Evolutionary conservation across 2,113 vertebrate species (phyloP).

Genomic region (Orycteropus afer): DNA sequence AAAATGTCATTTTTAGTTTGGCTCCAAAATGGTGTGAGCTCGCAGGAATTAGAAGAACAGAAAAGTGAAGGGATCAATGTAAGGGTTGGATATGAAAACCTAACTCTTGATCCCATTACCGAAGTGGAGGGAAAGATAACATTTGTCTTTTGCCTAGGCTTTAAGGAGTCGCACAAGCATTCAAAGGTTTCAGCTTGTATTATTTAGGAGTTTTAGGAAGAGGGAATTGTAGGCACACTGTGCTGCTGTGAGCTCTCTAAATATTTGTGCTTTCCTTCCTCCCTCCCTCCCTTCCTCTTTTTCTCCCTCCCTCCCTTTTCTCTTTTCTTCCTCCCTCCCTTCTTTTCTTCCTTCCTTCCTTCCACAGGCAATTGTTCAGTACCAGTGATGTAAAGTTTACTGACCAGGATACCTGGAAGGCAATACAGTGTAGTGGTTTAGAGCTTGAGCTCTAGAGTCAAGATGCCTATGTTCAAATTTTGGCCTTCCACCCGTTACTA

Average conservation of each 20-base stretch:
- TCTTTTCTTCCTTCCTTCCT: background rate
- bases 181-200: background rate
- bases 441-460: background rate
- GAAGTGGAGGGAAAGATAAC: slow-evolving; percentile 2
- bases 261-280: background rate
- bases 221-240: background rate
- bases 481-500: background rate
- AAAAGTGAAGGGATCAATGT: slow-evolving; percentile 9
- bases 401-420: background rate
- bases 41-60: slow-evolving; percentile 24
- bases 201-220: slow-evolving; percentile 38
- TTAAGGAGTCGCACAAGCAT: slow-evolving; percentile 39
- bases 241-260: background rate
- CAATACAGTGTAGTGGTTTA: background rate
- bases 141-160: slow-evolving; percentile 45
- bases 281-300: too few species aligned
- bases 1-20: slow-evolving; percentile 63
- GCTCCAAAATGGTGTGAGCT: slow-evolving; percentile 10
- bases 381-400: background rate
- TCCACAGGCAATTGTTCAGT: background rate
- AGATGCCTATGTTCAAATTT: background rate
- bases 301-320: background rate
- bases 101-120: slow-evolving; percentile 59
- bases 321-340: background rate
- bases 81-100: slow-evolving; percentile 30